phyloP scores from a whole-genome alignment of 2,888 invertebrate genomes.

The Epirrhoe tristata region DNA sequence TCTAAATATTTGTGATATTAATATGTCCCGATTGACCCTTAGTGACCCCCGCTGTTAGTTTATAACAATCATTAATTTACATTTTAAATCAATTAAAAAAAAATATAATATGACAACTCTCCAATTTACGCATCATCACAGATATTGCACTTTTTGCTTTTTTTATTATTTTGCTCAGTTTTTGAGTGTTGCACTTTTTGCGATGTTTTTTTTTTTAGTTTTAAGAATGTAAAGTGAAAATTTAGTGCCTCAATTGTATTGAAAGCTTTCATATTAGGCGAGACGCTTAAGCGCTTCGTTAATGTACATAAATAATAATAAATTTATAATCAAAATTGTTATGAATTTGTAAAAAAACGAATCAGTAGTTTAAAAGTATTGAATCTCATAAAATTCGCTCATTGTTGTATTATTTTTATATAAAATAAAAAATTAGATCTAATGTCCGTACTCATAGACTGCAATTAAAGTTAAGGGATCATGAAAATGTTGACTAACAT shows the following conservation, averaged over 20 bases:
- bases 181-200: conserved; percentile 22
- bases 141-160: conserved; percentile 18
- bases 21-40: too few species aligned
- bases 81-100: not conserved
- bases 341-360: conserved; percentile 18
- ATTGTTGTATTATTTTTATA: conserved; percentile 16
- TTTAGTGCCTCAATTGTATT: conserved; percentile 34
- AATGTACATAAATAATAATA: conserved; percentile 21
- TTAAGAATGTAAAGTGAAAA: conserved; percentile 34
- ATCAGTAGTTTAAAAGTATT: conserved; percentile 8
- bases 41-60: too few species aligned
- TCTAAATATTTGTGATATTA: not conserved
- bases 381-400: conserved; percentile 13
- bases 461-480: conserved; percentile 5
- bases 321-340: conserved; percentile 13
- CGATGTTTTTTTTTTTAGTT: conserved; percentile 20
- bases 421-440: conserved; percentile 1
- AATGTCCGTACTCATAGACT: conserved; percentile 5
- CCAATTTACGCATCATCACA: conserved; percentile 12
- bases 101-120: not conserved
- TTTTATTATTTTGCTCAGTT: conserved; percentile 9
- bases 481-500: not conserved
- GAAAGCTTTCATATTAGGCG: conserved; percentile 24
- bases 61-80: not conserved
- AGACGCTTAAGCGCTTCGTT: conserved; percentile 29